These are phyloP conservation scores for Dastarcus helophoroides DNA, from an alignment of 2,888 invertebrate species.

Conservation along the genomic window DNA sequence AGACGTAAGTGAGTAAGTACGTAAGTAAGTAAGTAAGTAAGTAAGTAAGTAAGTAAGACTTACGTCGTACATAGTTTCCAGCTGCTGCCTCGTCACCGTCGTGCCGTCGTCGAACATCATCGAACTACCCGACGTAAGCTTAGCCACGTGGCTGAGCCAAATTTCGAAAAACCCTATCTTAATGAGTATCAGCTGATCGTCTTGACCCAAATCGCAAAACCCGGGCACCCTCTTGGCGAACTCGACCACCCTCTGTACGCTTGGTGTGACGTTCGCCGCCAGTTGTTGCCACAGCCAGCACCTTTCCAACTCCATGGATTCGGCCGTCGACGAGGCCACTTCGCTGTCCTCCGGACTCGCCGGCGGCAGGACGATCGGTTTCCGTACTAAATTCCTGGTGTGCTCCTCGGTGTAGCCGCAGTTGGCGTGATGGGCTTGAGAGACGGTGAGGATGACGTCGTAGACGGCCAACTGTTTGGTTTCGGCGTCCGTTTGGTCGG, in stretches of 20 bases:
- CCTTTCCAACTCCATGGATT: conserved; percentile 25
- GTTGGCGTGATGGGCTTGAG: conserved; percentile 76
- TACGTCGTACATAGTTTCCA: conserved; percentile 82
- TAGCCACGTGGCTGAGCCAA: conserved; percentile 80
- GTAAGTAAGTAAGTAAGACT: conserved; percentile 36
- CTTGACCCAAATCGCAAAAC: conserved; percentile 81
- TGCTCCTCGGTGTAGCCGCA: conserved; percentile 84
- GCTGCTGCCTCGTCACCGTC: conserved; percentile 67
- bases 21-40: conserved; percentile 3
- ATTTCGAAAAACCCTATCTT: conserved; percentile 96
- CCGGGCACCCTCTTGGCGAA: conserved; percentile 93
- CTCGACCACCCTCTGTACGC: conserved; percentile 89
- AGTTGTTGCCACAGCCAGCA: conserved; percentile 84
- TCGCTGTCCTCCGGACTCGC: conserved; percentile 28
- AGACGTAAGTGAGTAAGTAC: too few relatives aligned
- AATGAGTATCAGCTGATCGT: conserved; percentile 92
- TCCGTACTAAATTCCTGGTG: conserved; percentile 54
- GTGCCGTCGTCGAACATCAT: conserved; percentile 87
- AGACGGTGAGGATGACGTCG: conserved; percentile 67
- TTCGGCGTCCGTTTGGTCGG: conserved; percentile 35
- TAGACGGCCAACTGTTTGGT: conserved; percentile 55
- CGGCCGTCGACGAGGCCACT: conserved; percentile 43
- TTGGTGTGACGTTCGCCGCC: conserved; percentile 74
- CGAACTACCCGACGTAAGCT: conserved; percentile 62
- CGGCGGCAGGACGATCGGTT: conserved; percentile 42